Conservation (phyloP, 2,888 invertebrate species). For the Macrophya annulata region DNA sequence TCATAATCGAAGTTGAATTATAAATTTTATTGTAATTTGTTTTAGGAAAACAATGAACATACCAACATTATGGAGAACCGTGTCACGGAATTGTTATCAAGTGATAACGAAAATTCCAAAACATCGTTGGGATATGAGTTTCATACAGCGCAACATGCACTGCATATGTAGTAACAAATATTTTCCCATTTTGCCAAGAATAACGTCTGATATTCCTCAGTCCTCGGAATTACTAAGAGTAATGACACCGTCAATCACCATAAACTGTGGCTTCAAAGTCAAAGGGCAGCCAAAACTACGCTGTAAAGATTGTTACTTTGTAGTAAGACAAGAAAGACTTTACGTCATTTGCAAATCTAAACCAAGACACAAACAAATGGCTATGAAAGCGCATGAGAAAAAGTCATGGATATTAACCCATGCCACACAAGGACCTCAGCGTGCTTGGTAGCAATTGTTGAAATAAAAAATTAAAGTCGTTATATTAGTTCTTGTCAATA, state of each 20-base stretch:
- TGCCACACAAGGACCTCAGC: slow-evolving; percentile 84
- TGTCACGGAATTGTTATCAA: slow-evolving; percentile 34
- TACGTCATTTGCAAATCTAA: slow-evolving; percentile 89
- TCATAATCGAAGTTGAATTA: background rate
- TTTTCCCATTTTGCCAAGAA: background rate
- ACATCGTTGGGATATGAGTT: background rate
- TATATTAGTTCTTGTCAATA: slow-evolving; percentile 6
- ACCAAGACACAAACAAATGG: slow-evolving; percentile 92
- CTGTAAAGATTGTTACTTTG: slow-evolving; percentile 91
- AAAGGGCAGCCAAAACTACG: slow-evolving; percentile 86
- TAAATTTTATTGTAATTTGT: background rate
- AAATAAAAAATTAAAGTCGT: background rate
- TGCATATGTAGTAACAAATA: slow-evolving; percentile 24
- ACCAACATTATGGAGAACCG: slow-evolving; percentile 43
- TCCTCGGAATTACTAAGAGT: slow-evolving; percentile 26
- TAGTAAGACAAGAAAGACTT: slow-evolving; percentile 85
- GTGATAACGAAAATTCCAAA: slow-evolving; percentile 2
- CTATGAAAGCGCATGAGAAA: slow-evolving; percentile 85
- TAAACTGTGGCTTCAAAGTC: slow-evolving; percentile 86
- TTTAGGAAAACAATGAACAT: slow-evolving; percentile 44
- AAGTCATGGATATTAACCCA: slow-evolving; percentile 90
- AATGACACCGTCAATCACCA: slow-evolving; percentile 70
- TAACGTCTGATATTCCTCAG: background rate
- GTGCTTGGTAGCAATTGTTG: slow-evolving; percentile 79
- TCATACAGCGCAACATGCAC: slow-evolving; percentile 34